Evolutionary conservation across 2,888 invertebrate species (phyloP).

Genomic region (Drosophila colorata): DNA sequence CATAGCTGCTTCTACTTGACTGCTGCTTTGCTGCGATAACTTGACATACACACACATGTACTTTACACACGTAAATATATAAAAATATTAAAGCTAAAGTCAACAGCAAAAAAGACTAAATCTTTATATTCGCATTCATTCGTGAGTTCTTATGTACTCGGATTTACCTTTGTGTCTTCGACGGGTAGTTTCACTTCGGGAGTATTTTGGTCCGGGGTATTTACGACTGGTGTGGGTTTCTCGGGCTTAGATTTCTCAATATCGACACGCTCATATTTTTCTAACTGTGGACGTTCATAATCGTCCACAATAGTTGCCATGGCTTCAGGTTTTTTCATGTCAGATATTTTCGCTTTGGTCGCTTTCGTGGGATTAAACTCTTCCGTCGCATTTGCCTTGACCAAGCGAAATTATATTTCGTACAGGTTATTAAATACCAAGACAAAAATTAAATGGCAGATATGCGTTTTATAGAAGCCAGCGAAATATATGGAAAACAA

Average conservation of each 20-base stretch:
- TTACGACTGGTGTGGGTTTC: conserved; percentile 52
- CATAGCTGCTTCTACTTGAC: too few relatives aligned
- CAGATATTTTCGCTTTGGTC: conserved; percentile 71
- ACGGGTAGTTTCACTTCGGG: conserved; percentile 55
- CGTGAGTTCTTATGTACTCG: neutral
- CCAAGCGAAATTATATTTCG: conserved; percentile 15
- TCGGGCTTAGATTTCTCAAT: conserved; percentile 85
- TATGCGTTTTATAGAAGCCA: neutral
- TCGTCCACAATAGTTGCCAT: conserved; percentile 88
- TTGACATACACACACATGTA: too few relatives aligned
- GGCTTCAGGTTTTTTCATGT: conserved; percentile 86
- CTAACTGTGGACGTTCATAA: conserved; percentile 90
- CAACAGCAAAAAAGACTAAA: too few relatives aligned
- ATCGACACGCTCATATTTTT: conserved; percentile 87
- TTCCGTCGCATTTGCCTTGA: conserved; percentile 66
- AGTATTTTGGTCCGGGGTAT: conserved; percentile 50
- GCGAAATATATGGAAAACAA: neutral
- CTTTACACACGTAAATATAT: too few relatives aligned
- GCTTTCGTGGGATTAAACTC: conserved; percentile 82
- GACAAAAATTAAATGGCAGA: neutral
- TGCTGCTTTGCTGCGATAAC: too few relatives aligned
- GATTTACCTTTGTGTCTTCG: conserved; percentile 68
- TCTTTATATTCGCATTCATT: neutral
- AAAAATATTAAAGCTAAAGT: neutral
- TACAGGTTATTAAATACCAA: conserved; percentile 9